Conservation (phyloP, 2,888 invertebrate genomes). For the Macrophya annulata region DNA sequence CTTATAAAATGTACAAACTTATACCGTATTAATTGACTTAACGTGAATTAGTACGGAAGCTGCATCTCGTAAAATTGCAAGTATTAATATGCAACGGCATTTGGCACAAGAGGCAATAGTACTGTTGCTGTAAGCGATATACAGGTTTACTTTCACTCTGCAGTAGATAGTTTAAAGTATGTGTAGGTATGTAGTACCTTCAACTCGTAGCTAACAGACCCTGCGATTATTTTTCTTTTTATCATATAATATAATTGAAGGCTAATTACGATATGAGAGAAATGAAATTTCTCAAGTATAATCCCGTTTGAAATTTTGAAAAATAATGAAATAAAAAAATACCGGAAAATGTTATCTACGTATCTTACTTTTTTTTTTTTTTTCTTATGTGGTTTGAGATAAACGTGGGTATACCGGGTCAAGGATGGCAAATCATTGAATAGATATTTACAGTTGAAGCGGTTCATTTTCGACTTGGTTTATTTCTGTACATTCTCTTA, state of each 20-base stretch:
- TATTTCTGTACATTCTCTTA: conserved; percentile 24
- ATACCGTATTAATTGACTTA: neutral
- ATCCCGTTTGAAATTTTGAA: neutral
- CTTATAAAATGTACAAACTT: neutral
- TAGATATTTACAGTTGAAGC: conserved; percentile 50
- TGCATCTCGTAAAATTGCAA: neutral
- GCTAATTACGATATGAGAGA: too few species aligned
- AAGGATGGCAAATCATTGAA: conserved; percentile 30
- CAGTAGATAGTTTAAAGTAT: neutral
- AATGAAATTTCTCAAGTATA: too few species aligned
- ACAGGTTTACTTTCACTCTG: conserved; percentile 51
- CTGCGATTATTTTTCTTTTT: neutral
- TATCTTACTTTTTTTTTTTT: too few species aligned
- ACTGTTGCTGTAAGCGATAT: neutral
- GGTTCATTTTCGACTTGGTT: conserved; percentile 41
- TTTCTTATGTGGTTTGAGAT: too few species aligned
- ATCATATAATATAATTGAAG: neutral
- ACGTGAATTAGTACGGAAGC: neutral
- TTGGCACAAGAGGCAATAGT: conserved; percentile 35
- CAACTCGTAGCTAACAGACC: neutral
- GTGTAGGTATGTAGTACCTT: neutral
- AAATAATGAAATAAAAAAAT: too few species aligned
- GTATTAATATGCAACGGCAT: conserved; percentile 5
- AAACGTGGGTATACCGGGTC: neutral
- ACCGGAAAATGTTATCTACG: too few species aligned